These are phyloP conservation scores for Cerceris rybyensis DNA, from an alignment of 2,888 invertebrate genomes.

Conservation along the genomic window DNA sequence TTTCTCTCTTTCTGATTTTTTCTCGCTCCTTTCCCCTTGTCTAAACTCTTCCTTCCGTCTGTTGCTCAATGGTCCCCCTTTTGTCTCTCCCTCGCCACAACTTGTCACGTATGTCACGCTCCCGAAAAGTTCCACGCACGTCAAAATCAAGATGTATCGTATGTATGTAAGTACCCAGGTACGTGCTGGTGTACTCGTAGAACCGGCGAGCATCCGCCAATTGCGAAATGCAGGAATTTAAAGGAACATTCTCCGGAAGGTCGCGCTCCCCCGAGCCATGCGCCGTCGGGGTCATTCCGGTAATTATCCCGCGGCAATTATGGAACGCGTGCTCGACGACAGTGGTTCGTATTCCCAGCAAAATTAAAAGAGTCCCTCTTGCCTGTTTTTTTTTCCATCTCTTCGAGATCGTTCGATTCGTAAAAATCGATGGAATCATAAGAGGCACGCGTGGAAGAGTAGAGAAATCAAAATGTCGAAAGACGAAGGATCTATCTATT, in stretches of 20 bases:
- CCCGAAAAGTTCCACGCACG: conserved; percentile 28
- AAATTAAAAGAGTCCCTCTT: background rate
- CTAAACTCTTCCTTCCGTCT: conserved; percentile 1
- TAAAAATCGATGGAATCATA: too few relatives aligned
- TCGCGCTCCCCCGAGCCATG: conserved; percentile 26
- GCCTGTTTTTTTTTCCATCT: background rate
- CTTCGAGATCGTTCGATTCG: background rate
- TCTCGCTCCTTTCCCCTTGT: too few relatives aligned
- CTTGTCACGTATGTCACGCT: conserved; percentile 44
- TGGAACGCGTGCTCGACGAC: conserved; percentile 15
- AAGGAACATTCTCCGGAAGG: conserved; percentile 60
- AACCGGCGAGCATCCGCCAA: conserved; percentile 65
- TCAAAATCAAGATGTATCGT: conserved; percentile 38
- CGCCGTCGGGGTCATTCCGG: conserved; percentile 51
- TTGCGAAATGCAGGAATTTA: conserved; percentile 73
- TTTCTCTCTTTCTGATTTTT: too few relatives aligned
- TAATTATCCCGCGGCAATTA: conserved; percentile 53
- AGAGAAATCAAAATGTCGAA: too few relatives aligned
- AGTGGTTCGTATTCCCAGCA: background rate
- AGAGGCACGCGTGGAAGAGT: too few relatives aligned
- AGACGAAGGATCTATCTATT: too few relatives aligned
- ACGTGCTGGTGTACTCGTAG: conserved; percentile 63
- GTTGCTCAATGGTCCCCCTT: background rate
- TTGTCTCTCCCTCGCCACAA: background rate
- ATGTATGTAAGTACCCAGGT: conserved; percentile 13